A percentile compares a stretch with the other conserved stretches of the same genome.
These are phyloP conservation scores for Lindbergichthys nudifrons DNA, from an alignment of 2,797 vertebrate genomes.

Conservation along the genomic window DNA sequence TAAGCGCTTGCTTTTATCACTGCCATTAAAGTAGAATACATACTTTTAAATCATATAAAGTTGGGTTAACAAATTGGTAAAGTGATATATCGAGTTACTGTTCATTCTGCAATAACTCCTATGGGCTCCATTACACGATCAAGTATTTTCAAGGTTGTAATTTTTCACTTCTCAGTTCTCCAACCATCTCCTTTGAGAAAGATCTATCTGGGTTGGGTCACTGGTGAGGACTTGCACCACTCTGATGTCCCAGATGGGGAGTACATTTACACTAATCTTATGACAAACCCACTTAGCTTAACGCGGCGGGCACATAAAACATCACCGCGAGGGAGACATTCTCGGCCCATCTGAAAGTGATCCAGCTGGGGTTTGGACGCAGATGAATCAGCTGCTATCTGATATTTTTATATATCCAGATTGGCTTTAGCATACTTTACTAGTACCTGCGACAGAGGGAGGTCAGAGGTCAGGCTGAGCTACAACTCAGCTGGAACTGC, in stretches of 20 bases:
- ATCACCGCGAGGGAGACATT: slow-evolving; percentile 19
- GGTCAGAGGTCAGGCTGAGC: slow-evolving; percentile 45
- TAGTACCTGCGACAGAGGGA: slow-evolving; percentile 5
- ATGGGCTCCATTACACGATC: not conserved
- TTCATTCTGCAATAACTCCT: slow-evolving; percentile 2
- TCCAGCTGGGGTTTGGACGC: slow-evolving; percentile 30
- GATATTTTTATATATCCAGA: slow-evolving; percentile 33
- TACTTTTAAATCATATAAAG: not conserved
- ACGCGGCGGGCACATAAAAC: slow-evolving; percentile 2
- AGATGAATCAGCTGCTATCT: slow-evolving; percentile 26
- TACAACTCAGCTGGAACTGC: slow-evolving; percentile 31
- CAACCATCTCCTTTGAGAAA: slow-evolving; percentile 8
- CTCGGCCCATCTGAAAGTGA: slow-evolving; percentile 64
- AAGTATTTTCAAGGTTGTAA: slow-evolving; percentile 31
- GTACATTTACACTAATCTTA: slow-evolving; percentile 51
- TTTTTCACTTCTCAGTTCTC: slow-evolving; percentile 25
- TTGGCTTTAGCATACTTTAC: slow-evolving; percentile 17
- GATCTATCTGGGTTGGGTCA: slow-evolving; percentile 41
- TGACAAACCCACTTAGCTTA: slow-evolving; percentile 51
- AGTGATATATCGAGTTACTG: not conserved
- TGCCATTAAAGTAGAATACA: not conserved
- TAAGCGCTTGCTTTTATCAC: not conserved
- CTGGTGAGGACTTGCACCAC: slow-evolving; percentile 12
- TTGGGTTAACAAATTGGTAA: slow-evolving; percentile 1
- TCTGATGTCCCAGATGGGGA: slow-evolving; percentile 53